Percentiles rank a stretch among this genome's conserved stretches.
Evolutionary conservation across 2,113 vertebrate genomes (phyloP).

Genomic region (Coturnix japonica): DNA sequence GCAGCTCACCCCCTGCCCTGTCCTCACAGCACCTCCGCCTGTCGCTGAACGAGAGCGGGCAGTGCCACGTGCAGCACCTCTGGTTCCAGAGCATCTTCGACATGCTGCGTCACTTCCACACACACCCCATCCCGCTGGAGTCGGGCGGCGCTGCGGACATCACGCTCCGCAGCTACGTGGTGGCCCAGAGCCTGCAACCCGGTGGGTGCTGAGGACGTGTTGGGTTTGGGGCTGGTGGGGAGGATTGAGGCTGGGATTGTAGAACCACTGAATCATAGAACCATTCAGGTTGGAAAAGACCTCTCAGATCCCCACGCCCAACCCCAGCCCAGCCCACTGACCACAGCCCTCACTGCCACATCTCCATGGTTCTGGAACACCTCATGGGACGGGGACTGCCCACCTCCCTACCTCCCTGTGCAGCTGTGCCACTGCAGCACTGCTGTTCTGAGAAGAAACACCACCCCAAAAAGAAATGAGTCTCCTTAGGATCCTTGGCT

Average conservation of each 20-base stretch:
- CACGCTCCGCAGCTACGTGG: constrained; percentile 93
- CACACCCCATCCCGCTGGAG: constrained; percentile 95
- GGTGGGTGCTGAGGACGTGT: constrained; percentile 71
- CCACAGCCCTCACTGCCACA: too few species aligned
- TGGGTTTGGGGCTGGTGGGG: neutral
- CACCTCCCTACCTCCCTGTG: too few species aligned
- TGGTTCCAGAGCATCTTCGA: constrained; percentile 98
- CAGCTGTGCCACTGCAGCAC: too few species aligned
- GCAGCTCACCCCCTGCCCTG: neutral
- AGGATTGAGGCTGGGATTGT: neutral
- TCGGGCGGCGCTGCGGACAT: constrained; percentile 95
- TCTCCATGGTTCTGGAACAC: too few species aligned
- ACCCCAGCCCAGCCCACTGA: too few species aligned
- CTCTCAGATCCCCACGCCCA: too few species aligned
- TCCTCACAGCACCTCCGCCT: constrained; percentile 90
- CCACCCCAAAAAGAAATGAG: too few species aligned
- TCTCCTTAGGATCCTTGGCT: neutral
- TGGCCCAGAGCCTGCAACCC: constrained; percentile 80
- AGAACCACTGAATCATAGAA: too few species aligned
- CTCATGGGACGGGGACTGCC: too few species aligned
- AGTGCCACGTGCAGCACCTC: constrained; percentile 97
- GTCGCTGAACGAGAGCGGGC: constrained; percentile 93
- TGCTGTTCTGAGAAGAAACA: too few species aligned
- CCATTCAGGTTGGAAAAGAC: too few species aligned
- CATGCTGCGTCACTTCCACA: constrained; percentile 97